These are phyloP conservation scores for Pomacea maculata DNA, from an alignment of 1,140 invertebrate genomes.

Conservation along the genomic window DNA sequence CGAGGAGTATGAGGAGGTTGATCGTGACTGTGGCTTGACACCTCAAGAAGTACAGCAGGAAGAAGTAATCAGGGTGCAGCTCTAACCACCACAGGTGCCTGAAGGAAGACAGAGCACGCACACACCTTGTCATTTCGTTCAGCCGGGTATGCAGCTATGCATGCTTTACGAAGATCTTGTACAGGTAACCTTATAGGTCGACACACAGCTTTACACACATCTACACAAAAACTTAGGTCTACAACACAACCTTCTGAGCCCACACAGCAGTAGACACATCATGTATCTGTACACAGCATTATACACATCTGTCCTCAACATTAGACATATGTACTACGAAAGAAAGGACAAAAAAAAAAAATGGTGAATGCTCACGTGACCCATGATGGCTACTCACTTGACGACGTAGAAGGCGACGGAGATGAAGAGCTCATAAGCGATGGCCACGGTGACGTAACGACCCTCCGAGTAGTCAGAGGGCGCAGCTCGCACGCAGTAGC, in stretches of 20 bases:
- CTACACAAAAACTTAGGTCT: too few relatives aligned
- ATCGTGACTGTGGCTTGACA: constrained; percentile 82
- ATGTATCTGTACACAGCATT: too few relatives aligned
- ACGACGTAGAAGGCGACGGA: constrained; percentile 77
- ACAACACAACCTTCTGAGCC: too few relatives aligned
- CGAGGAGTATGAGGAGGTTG: constrained; percentile 75
- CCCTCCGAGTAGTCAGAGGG: constrained; percentile 82
- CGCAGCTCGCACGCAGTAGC: constrained; percentile 84
- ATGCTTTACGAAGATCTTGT: too few relatives aligned
- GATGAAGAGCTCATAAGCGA: constrained; percentile 79
- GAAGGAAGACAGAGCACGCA: constrained; percentile 22
- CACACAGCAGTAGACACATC: too few relatives aligned
- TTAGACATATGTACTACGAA: too few relatives aligned
- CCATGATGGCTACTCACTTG: constrained; percentile 62
- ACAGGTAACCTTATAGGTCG: too few relatives aligned
- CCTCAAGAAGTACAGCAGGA: constrained; percentile 76
- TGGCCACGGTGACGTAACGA: constrained; percentile 78
- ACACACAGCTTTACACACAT: too few relatives aligned
- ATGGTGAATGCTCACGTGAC: too few relatives aligned
- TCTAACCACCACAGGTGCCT: constrained; percentile 68
- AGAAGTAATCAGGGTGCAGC: constrained; percentile 76
- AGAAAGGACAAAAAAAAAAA: too few relatives aligned
- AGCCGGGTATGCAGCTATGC: too few relatives aligned
- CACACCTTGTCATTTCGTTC: not conserved
- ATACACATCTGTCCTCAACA: too few relatives aligned